phyloP scores from a whole-genome alignment of 1,140 invertebrate genomes.

The Monomorium pharaonis region DNA sequence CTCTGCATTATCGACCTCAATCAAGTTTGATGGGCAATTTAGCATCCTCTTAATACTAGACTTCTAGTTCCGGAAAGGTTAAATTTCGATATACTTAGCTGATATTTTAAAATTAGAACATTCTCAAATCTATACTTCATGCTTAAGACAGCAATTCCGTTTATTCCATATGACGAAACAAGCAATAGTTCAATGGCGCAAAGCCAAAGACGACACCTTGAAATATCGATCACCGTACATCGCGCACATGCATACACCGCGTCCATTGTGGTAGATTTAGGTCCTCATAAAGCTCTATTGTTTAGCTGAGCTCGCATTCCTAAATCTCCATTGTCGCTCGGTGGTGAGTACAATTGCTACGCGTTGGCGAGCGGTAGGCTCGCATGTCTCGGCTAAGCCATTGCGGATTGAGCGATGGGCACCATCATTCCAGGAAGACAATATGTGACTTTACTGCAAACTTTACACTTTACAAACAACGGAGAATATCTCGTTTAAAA shows the following conservation, averaged over 20 bases:
- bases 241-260: constrained; percentile 35
- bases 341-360: constrained; percentile 74
- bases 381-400: constrained; percentile 70
- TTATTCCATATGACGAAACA: neutral
- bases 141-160: constrained; percentile 7
- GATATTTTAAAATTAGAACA: too few species aligned
- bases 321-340: constrained; percentile 80
- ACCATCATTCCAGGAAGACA: constrained; percentile 58
- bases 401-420: constrained; percentile 70
- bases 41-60: too few species aligned
- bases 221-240: constrained; percentile 75
- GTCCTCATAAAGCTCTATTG: constrained; percentile 81
- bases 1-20: too few species aligned
- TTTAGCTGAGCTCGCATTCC: constrained; percentile 79
- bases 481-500: neutral
- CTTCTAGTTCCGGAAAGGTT: too few species aligned
- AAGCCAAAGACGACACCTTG: constrained; percentile 50
- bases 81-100: too few species aligned
- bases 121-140: neutral
- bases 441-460: constrained; percentile 33
- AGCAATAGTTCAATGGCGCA: constrained; percentile 6
- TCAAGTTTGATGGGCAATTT: too few species aligned
- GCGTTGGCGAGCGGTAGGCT: constrained; percentile 65
- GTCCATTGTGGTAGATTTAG: constrained; percentile 78
- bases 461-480: constrained; percentile 18